Base-by-base conservation (phyloP, 2,113 vertebrate genomes). In the Muntiacus reevesi region DNA sequence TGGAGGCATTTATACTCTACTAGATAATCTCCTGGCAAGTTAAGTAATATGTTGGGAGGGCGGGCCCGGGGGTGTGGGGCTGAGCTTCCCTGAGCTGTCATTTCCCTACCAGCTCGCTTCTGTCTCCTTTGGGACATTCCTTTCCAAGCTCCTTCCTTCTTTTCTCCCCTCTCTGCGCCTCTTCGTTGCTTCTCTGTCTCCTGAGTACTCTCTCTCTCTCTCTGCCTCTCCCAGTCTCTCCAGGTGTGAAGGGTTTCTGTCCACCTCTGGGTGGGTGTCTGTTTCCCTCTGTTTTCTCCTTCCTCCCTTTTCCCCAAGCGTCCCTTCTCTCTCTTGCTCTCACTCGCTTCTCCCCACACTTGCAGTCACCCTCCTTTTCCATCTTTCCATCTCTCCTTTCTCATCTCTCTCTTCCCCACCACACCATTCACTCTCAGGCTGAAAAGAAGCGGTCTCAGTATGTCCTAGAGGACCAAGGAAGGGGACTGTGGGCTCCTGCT, bases 1-100 rank as follows among this genome's bases (percentile, higher is more conserved):
- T 98, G 97, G 97, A 98, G 94, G 94, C 95, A 94, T 98, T 98
- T 98, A 97, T 89, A 86, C 78, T 13, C 59, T 62, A 93, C 83
- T 25, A 91, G 98, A 96, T 97, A 94, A 98, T 96, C 97, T 82
- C 92, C 86, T 45, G 93, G 59, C 93, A 95, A 91, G 98, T 96
- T 98, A 98, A 98, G 98, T 98, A 96, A 97, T 82, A 21, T 19
- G 5, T 28, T 6, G 1, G 19, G 36, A 14, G 81, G n/a, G 43
- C 45, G 0, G 89, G 95, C 30, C 95, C 95, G 74, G 92, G 97
- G 98, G 96, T 40, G 92, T 92, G 95, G 88, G 97, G 98, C 94
- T 93, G 98, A 97, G 92, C 97, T 97, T 79, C n/a, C 2, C 45
- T 14, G 59, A 52, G 97, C 96, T 97, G 93, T 94, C 97, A 62